phyloP scores from a whole-genome alignment of 2,797 vertebrate genomes.

The Coregonus ussuriensis region DNA sequence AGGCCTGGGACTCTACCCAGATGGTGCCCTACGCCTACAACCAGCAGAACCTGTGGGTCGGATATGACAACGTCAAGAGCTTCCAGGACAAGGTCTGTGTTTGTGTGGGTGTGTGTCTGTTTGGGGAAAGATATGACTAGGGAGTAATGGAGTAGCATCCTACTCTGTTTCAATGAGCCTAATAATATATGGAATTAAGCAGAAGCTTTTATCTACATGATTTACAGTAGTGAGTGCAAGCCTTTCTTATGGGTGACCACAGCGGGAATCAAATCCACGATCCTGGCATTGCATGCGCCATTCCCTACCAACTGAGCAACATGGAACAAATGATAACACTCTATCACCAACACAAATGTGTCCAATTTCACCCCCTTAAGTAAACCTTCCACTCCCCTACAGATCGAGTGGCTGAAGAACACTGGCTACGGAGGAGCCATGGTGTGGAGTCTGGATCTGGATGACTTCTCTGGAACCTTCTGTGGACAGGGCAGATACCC shows the following conservation, averaged over 20 bases:
- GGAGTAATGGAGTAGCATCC: too few relatives aligned
- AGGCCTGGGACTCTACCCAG: constrained; percentile 69
- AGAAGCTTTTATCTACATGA: too few relatives aligned
- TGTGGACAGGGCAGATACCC: constrained; percentile 30
- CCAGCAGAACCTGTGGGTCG: constrained; percentile 65
- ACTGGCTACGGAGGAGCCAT: constrained; percentile 5
- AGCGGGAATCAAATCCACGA: too few relatives aligned
- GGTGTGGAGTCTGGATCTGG: constrained; percentile 32
- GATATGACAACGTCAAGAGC: constrained; percentile 76
- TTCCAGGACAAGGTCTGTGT: constrained; percentile 67
- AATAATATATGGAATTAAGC: too few relatives aligned
- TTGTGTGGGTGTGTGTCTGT: not conserved
- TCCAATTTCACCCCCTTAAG: too few relatives aligned
- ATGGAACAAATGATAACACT: too few relatives aligned
- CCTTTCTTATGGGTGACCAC: too few relatives aligned
- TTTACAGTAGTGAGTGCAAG: not conserved
- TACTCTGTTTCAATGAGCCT: too few relatives aligned
- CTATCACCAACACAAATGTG: too few relatives aligned
- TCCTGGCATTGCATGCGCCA: too few relatives aligned
- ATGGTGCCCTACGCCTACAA: constrained; percentile 72
- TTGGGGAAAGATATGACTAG: not conserved
- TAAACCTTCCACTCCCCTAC: not conserved
- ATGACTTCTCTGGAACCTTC: constrained; percentile 36
- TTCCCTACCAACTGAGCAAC: too few relatives aligned
- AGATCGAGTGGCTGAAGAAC: constrained; percentile 71